Conservation (phyloP, 2,888 invertebrate genomes). For the Monoplex corrugatus region DNA sequence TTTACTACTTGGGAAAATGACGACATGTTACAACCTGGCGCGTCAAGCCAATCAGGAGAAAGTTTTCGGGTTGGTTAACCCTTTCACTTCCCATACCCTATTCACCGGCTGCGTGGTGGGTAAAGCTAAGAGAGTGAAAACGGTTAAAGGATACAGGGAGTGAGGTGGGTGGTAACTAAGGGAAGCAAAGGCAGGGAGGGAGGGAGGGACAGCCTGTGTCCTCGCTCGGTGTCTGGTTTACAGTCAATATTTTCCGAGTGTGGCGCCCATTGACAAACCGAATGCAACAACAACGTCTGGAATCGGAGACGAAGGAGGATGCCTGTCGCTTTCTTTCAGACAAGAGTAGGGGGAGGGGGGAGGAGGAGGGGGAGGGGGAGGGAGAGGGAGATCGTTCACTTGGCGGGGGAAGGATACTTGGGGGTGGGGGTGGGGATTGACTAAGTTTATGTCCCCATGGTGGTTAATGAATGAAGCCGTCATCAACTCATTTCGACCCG, state of each 20-base stretch:
- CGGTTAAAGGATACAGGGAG: too few relatives aligned
- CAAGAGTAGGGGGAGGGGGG: background rate
- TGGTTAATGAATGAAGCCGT: background rate
- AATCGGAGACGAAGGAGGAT: background rate
- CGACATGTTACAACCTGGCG: too few relatives aligned
- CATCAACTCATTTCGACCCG: background rate
- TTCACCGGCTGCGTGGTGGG: too few relatives aligned
- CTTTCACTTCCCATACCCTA: too few relatives aligned
- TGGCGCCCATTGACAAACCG: background rate
- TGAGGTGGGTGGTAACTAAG: too few relatives aligned
- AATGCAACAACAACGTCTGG: constrained; percentile 7
- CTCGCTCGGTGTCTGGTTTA: background rate
- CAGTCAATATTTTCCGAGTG: background rate
- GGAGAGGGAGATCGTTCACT: background rate
- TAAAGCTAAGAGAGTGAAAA: too few relatives aligned
- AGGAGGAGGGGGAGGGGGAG: background rate
- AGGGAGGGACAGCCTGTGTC: too few relatives aligned
- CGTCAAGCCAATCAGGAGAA: too few relatives aligned
- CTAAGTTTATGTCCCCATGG: background rate
- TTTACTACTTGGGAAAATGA: too few relatives aligned
- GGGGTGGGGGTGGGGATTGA: background rate
- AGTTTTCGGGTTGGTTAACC: too few relatives aligned
- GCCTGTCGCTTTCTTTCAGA: background rate
- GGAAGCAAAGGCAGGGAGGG: background rate
- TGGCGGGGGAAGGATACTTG: background rate